Conservation (phyloP, 2,113 vertebrate genomes). For the Abramis brama region DNA sequence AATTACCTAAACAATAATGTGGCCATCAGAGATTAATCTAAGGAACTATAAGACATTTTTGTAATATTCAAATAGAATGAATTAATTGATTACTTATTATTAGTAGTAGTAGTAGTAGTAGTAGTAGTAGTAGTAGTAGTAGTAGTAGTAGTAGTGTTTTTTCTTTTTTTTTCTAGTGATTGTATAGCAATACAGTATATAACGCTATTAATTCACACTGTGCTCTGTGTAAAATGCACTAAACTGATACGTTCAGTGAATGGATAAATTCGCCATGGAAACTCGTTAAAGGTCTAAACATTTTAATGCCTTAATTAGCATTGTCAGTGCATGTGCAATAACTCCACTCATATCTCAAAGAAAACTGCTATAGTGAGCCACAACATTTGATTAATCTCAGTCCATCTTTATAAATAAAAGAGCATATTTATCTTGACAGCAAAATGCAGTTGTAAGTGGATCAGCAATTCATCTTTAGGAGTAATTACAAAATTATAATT, state of each 20-base stretch:
- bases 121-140: too few relatives aligned
- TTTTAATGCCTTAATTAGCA: slow-evolving; percentile 36
- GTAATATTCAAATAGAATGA: too few relatives aligned
- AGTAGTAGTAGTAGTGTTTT: too few relatives aligned
- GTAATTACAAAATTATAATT: neutral
- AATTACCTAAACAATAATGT: too few relatives aligned
- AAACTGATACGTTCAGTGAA: slow-evolving; percentile 3
- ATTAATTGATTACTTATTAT: too few relatives aligned
- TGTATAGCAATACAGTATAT: neutral
- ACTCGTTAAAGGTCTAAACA: slow-evolving; percentile 18
- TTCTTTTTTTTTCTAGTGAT: neutral
- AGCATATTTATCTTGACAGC: neutral
- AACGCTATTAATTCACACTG: neutral
- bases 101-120: too few relatives aligned
- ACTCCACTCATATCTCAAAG: neutral
- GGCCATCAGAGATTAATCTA: too few relatives aligned
- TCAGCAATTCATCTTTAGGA: neutral
- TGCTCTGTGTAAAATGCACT: neutral
- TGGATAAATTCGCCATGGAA: slow-evolving; percentile 20
- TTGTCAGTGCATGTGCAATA: slow-evolving; percentile 18
- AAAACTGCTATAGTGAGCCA: neutral
- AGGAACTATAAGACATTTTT: too few relatives aligned
- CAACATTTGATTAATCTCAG: neutral
- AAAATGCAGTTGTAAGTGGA: neutral
- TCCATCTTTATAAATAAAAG: neutral